Conservation (phyloP, 2,888 invertebrate genomes). For the Rhogogaster chlorosoma region DNA sequence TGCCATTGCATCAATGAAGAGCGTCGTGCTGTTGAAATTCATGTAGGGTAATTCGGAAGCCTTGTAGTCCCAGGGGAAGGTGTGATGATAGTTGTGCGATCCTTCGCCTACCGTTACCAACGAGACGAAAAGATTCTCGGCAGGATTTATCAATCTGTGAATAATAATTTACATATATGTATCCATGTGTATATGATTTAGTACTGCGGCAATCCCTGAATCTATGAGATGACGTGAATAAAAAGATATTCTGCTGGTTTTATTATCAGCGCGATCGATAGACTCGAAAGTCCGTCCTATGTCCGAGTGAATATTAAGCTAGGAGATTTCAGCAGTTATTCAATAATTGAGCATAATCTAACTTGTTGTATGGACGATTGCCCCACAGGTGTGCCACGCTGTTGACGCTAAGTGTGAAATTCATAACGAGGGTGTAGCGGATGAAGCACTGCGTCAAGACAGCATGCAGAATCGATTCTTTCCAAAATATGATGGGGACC, state of each 20-base stretch:
- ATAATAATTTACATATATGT: slow-evolving; percentile 44
- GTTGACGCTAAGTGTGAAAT: slow-evolving; percentile 92
- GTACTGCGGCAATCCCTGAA: not conserved
- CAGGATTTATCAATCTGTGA: slow-evolving; percentile 85
- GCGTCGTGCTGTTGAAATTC: not conserved
- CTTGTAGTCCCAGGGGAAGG: slow-evolving; percentile 36
- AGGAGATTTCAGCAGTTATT: too few species aligned
- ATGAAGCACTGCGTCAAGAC: slow-evolving; percentile 82
- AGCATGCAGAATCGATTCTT: slow-evolving; percentile 82
- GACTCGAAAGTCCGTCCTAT: slow-evolving; percentile 34
- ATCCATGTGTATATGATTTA: not conserved
- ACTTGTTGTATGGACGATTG: slow-evolving; percentile 84
- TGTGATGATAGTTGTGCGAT: slow-evolving; percentile 81
- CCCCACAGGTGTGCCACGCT: slow-evolving; percentile 90
- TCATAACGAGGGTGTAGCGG: slow-evolving; percentile 85
- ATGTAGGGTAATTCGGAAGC: not conserved
- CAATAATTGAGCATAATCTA: too few species aligned
- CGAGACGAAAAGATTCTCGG: slow-evolving; percentile 86
- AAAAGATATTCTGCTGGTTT: not conserved
- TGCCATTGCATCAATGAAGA: not conserved
- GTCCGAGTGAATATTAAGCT: too few species aligned
- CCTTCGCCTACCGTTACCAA: slow-evolving; percentile 88
- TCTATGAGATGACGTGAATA: not conserved
- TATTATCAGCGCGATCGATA: not conserved
- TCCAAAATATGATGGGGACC: slow-evolving; percentile 84